Conservation (phyloP, 2,797 vertebrate species). For the Rhinichthys osculus region DNA sequence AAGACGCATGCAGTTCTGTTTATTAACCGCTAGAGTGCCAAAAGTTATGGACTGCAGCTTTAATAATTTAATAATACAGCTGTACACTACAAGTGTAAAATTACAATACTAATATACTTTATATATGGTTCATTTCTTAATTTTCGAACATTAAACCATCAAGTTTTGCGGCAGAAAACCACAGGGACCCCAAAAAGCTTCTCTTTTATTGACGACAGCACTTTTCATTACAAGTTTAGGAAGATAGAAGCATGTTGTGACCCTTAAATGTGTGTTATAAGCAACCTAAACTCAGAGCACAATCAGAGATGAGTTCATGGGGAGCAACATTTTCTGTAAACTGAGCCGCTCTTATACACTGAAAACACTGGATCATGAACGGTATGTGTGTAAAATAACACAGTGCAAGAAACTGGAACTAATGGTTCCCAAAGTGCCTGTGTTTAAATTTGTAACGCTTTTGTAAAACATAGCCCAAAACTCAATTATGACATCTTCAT, state of each 20-base stretch:
- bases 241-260: not conserved
- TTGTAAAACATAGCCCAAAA: not conserved
- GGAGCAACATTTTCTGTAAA: not conserved
- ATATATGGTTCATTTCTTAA: not conserved
- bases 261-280: not conserved
- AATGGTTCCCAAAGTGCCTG: not conserved
- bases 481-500: not conserved
- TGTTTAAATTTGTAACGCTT: slow-evolving; percentile 3
- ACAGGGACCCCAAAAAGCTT: not conserved
- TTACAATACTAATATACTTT: not conserved
- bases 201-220: not conserved
- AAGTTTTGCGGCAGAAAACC: not conserved
- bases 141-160: not conserved
- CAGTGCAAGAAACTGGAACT: not conserved
- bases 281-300: not conserved
- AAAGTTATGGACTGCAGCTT: no score
- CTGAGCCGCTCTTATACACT: not conserved
- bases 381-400: not conserved
- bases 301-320: not conserved
- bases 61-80: not conserved
- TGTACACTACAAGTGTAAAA: not conserved
- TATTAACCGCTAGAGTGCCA: not conserved
- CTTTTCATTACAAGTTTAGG: not conserved
- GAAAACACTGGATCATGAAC: not conserved
- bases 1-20: not conserved